Base-by-base conservation (phyloP, 2,113 vertebrate species). In the Benitochromis conjunctus region DNA sequence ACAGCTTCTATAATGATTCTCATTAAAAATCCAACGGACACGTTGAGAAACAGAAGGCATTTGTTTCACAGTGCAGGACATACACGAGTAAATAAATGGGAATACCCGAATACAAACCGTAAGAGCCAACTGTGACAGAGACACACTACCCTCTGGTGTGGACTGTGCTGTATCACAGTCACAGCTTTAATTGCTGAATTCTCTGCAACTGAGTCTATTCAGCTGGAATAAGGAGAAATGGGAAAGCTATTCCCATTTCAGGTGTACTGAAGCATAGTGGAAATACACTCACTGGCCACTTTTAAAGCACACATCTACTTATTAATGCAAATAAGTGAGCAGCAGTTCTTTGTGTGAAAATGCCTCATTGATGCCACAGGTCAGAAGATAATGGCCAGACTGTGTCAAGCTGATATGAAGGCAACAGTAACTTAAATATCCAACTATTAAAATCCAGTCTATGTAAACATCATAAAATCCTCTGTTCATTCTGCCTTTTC, bases 71-170 rank as follows among this genome's bases (percentile, higher is more conserved):
- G 18, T 13, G 6, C 3, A 51, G 43, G 69, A 51, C 43, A 76
- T 24, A 46, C 69, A 76, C 41, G 2, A 48, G 26, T 51, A 76
- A 76, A 76, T 51, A 76, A 31, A 76, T 51, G 69, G 6, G 24
- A 76, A 76, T 51, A 51, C 16, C 16, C 1, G 9, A 51, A 74
- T 48, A 29, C 69, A 41, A 34, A 34, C 5, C 4, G 34, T 5
- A 34, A 21, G 36, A 51, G 43, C 34, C 6, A 19, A 29, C 12
- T 53, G 66, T 76, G 41, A 48, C 9, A 74, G 83, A 82, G 26
- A 57, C 31, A 92, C 77, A 90, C 41, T 6, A 2, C 91, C 90
- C 84, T 86, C 94, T 94, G 54, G 69, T 91, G 93, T 60, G 5
- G 31, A 29, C 10, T 79, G 1, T 6, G 36, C 31, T 24, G 62